Percentiles rank a stretch among this genome's conserved stretches.
Evolutionary conservation across 2,113 vertebrate species (phyloP).

Genomic region (Cyanocitta stelleri): DNA sequence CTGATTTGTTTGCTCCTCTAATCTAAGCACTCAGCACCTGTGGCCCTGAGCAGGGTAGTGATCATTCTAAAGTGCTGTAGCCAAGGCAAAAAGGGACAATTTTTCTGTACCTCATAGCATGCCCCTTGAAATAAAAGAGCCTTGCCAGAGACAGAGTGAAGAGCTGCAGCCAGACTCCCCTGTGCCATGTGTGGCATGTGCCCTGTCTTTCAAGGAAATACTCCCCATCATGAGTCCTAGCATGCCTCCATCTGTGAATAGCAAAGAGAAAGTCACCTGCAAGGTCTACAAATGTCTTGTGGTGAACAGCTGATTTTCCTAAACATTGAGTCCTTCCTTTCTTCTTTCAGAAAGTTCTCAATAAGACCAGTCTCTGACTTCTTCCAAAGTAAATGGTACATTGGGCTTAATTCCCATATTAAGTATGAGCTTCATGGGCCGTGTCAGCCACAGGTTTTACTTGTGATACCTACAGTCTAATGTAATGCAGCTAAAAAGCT

Average conservation of each 20-base stretch:
- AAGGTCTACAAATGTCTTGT: neutral
- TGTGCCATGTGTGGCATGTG: too few relatives aligned
- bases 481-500: neutral
- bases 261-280: neutral
- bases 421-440: neutral
- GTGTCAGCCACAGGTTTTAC: neutral
- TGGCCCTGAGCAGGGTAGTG: neutral
- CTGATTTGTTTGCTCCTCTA: neutral
- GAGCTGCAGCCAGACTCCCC: neutral
- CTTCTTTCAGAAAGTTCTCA: neutral
- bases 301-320: neutral
- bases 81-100: neutral
- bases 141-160: neutral
- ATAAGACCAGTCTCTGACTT: neutral
- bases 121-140: neutral
- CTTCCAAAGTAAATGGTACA: neutral
- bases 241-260: neutral
- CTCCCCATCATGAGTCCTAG: neutral
- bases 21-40: neutral
- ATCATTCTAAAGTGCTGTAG: neutral
- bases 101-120: neutral
- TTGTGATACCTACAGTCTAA: neutral
- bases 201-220: neutral
- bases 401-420: neutral
- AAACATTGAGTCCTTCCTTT: neutral